A percentile compares a stretch with the other conserved stretches of the same genome.
Evolutionary conservation across 53 echinoderm and acorn worm species (phyloP).

Genomic region (Hippasteria phrygiana): DNA sequence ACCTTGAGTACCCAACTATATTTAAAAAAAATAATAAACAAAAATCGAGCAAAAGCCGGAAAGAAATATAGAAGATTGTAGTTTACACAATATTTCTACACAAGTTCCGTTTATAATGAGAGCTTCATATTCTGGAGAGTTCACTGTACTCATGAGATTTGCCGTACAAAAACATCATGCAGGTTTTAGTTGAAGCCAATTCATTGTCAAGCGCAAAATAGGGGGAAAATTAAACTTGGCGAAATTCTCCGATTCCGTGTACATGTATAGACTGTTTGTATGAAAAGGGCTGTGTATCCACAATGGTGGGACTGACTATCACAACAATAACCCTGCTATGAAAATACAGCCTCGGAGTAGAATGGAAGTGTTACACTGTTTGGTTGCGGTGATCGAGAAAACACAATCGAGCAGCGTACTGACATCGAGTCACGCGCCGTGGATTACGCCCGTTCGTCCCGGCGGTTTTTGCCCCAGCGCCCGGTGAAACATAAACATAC

Average conservation of each 20-base stretch:
- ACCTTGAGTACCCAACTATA: too few species aligned
- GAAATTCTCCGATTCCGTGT: not conserved
- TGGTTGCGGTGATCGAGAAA: conserved; percentile 19
- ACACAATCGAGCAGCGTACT: conserved; percentile 17
- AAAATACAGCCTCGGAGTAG: conserved; percentile 22
- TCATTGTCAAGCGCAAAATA: conserved; percentile 45
- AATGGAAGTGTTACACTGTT: conserved; percentile 46
- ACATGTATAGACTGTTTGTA: conserved; percentile 18
- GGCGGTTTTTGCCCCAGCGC: conserved; percentile 18
- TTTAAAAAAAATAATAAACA: too few species aligned
- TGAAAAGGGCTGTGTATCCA: conserved; percentile 19
- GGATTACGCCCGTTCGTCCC: conserved; percentile 47
- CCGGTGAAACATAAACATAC: conserved; percentile 60
- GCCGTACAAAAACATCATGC: conserved; percentile 1
- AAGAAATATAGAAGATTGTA: too few species aligned
- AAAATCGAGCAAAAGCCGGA: too few species aligned
- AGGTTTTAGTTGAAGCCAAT: not conserved
- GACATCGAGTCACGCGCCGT: conserved; percentile 45
- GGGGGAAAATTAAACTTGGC: conserved; percentile 11
- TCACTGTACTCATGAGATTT: conserved; percentile 29
- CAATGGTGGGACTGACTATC: conserved; percentile 18
- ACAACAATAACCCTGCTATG: conserved; percentile 58
- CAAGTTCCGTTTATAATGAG: too few species aligned
- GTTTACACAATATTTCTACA: too few species aligned
- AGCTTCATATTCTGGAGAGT: too few species aligned